Base-by-base conservation (phyloP, 2,113 vertebrate genomes). In the Eolophus roseicapilla region DNA sequence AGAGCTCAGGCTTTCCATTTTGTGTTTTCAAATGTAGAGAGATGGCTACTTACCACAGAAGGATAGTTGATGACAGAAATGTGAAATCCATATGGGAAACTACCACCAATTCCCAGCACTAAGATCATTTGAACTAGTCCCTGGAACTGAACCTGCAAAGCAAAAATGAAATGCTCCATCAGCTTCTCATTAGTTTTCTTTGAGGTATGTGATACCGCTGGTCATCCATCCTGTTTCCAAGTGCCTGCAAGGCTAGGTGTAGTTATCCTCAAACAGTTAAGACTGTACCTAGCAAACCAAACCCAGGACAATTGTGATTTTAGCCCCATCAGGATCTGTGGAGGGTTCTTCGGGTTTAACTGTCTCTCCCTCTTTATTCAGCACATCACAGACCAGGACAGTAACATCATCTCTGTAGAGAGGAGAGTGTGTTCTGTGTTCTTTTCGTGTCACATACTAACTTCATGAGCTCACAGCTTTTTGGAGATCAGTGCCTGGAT, bases 71-170 rank as follows among this genome's bases (percentile, higher is more conserved):
- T 97, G 65, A 98, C 98, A 60, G 99, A 98, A 76, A 99, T 85
- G 8, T 97, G 93, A 86, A 98, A 98, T 75, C 99, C 98, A 82
- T 98, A 99, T 25, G 98, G 98, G 87, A 99, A 99, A 20, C 98
- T 98, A 9, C 98, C 98, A 43, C 99, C 98, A 19, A 99, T 98
- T 81, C 98, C 99, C 44, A 98, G 76, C 41, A 98, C 93, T 46
- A 98, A 95, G 60, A 98, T 96, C 96, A 98, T 96, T 57, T 96
- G 97, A 75, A 97, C 73, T 33, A 98, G 49, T 19, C 96, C 96
- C 18, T 4, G 92, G 60, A 97, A 97, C 27, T 97, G 97, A 55
- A 95, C 86, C 97, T 98, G 90, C 25, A 41, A 88, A 93, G 23
- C 49, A 75, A 82, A 86, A 83, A 60, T 28, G 55, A 90, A 77